These are phyloP conservation scores for Cerceris rybyensis DNA, from an alignment of 2,888 invertebrate genomes.

Conservation along the genomic window DNA sequence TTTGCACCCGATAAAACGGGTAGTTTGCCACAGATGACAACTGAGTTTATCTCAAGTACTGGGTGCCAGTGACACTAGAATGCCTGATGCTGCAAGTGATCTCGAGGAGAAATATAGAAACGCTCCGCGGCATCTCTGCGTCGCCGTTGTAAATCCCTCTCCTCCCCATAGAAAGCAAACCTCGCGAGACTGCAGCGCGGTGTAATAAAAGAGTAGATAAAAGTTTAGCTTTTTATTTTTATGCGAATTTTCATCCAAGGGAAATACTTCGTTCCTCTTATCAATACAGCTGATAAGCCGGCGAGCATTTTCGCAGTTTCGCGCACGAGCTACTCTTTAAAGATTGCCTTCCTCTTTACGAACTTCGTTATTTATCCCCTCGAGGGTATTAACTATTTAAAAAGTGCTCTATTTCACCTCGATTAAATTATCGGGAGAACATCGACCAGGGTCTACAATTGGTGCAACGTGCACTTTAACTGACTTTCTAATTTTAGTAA, in stretches of 20 bases:
- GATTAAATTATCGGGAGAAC: too few species aligned
- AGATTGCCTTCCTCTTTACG: neutral
- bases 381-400: too few species aligned
- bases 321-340: neutral
- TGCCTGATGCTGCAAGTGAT: constrained; percentile 43
- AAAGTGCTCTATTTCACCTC: too few species aligned
- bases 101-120: constrained; percentile 42
- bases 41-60: neutral
- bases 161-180: constrained; percentile 26
- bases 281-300: neutral
- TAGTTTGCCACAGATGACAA: neutral
- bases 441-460: too few species aligned
- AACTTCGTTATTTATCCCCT: neutral
- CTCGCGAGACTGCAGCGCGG: neutral
- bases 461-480: too few species aligned
- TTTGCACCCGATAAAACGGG: neutral
- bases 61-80: constrained; percentile 5
- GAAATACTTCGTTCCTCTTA: neutral
- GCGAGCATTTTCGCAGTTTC: neutral
- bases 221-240: constrained; percentile 1
- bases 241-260: neutral
- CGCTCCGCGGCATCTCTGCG: constrained; percentile 5
- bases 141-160: constrained; percentile 25
- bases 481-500: too few species aligned
- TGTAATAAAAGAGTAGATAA: constrained; percentile 9